A percentile compares a stretch with the other conserved stretches of the same genome.
Evolutionary conservation across 2,113 vertebrate species (phyloP).

Genomic region (Paralichthys olivaceus): DNA sequence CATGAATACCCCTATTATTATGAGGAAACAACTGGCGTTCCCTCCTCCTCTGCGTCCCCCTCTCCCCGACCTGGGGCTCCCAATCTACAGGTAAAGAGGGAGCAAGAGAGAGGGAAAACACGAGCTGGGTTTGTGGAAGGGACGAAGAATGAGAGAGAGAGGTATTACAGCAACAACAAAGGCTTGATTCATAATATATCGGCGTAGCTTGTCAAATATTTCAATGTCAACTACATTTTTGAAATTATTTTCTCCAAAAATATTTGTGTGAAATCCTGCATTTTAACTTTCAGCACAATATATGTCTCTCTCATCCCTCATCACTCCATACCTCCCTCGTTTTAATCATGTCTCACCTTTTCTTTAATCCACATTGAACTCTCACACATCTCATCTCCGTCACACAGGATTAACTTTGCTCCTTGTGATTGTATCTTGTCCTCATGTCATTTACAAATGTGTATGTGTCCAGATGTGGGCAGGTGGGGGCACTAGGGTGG

Average conservation of each 20-base stretch:
- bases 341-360: constrained; percentile 17
- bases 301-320: constrained; percentile 54
- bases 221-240: neutral
- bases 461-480: constrained; percentile 58
- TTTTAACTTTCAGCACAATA: neutral
- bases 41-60: constrained; percentile 57
- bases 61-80: constrained; percentile 60
- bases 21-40: constrained; percentile 75
- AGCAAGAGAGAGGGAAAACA: constrained; percentile 51
- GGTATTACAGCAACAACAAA: neutral
- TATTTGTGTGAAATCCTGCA: neutral
- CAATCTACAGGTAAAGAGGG: constrained; percentile 75
- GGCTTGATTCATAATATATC: neutral
- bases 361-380: constrained; percentile 31
- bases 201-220: neutral
- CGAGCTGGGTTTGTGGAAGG: constrained; percentile 58
- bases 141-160: constrained; percentile 49
- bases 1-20: constrained; percentile 83
- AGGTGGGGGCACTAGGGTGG: constrained; percentile 70
- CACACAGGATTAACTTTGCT: constrained; percentile 20
- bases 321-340: constrained; percentile 41
- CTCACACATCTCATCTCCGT: constrained; percentile 34
- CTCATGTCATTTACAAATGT: constrained; percentile 55
- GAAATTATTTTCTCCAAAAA: neutral
- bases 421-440: constrained; percentile 46